These are phyloP conservation scores for Uromys caudimaculatus DNA, from an alignment of 2,797 vertebrate species.

Conservation along the genomic window DNA sequence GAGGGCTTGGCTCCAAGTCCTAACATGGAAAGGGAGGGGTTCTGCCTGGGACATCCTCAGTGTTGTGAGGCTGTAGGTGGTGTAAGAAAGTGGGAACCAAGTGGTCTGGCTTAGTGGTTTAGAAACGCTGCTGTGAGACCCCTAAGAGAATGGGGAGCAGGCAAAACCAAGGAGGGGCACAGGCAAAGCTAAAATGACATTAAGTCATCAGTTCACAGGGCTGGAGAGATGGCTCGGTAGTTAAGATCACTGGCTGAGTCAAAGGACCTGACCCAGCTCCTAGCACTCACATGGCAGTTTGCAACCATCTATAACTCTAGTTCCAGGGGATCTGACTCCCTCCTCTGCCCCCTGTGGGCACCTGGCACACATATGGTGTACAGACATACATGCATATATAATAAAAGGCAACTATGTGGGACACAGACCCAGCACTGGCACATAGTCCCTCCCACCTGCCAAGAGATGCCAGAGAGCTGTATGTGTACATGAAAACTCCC, in stretches of 20 bases:
- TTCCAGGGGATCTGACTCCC: not conserved
- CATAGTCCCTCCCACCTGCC: not conserved
- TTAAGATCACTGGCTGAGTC: not conserved
- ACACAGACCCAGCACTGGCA: not conserved
- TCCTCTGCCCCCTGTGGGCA: too few relatives aligned
- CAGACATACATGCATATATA: not conserved
- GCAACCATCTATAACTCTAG: not conserved
- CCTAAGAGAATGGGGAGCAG: not conserved
- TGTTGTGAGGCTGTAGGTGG: not conserved
- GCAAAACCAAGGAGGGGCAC: not conserved
- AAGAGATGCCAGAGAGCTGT: not conserved
- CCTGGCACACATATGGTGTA: not conserved
- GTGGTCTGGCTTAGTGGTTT: not conserved
- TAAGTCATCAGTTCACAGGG: not conserved
- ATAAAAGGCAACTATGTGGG: not conserved
- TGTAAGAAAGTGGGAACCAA: not conserved
- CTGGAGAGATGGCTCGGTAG: not conserved
- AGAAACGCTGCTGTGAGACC: not conserved
- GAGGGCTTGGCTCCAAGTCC: not conserved
- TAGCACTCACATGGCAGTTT: not conserved
- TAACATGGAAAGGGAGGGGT: not conserved
- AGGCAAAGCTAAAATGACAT: not conserved
- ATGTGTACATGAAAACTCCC: not conserved
- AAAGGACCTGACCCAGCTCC: not conserved
- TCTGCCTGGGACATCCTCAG: not conserved